Evolutionary conservation across 2,888 invertebrate species (phyloP).

Genomic region (Anoncus sp.): DNA sequence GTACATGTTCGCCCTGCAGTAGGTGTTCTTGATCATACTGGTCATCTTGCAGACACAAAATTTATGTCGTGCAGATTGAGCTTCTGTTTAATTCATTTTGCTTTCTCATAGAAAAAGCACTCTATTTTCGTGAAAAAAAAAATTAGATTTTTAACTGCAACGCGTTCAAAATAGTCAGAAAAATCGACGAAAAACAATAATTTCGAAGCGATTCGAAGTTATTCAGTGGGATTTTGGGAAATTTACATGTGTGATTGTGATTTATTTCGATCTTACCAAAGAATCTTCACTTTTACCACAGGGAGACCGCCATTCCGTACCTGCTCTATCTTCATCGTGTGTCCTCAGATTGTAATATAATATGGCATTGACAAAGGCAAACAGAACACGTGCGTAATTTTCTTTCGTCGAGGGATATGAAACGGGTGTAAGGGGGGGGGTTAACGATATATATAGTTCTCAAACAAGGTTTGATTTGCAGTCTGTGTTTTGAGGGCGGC

Average conservation of each 20-base stretch:
- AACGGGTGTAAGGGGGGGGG: neutral
- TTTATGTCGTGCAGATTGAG: too few relatives aligned
- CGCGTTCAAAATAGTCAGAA: too few relatives aligned
- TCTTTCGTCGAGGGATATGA: neutral
- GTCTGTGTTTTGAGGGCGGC: neutral
- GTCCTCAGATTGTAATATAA: neutral
- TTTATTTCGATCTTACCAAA: neutral
- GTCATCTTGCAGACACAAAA: neutral
- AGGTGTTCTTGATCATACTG: too few relatives aligned
- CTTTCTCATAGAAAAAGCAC: too few relatives aligned
- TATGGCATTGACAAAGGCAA: neutral
- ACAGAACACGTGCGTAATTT: neutral
- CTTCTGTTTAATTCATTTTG: too few relatives aligned
- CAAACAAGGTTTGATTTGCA: neutral
- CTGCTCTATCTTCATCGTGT: constrained; percentile 27
- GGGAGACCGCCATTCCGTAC: constrained; percentile 12
- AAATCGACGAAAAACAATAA: too few relatives aligned
- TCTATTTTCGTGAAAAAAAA: too few relatives aligned
- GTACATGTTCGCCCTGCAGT: neutral
- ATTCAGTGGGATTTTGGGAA: too few relatives aligned
- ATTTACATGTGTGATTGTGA: neutral
- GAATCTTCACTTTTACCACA: neutral
- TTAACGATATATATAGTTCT: neutral
- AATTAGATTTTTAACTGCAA: too few relatives aligned
- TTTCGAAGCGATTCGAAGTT: too few relatives aligned